Percentiles rank a stretch among this genome's conserved stretches.
Conservation (phyloP, 2,797 vertebrate genomes). For the Danio albolineatus region DNA sequence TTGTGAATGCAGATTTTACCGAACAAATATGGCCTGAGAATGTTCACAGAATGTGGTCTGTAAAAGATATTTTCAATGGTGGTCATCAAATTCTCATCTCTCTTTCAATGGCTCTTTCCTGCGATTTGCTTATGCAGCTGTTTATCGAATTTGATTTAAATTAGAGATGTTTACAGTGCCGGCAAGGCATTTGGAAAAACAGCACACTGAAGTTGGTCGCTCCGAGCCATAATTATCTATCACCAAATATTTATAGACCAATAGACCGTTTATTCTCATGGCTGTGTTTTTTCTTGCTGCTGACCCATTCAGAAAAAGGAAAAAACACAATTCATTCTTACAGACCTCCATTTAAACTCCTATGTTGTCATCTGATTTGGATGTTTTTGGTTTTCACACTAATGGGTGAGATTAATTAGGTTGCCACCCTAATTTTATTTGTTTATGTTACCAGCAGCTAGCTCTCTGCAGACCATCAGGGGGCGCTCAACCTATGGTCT, state of each 20-base stretch:
- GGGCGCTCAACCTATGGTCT: too few species aligned
- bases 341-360: conserved; percentile 66
- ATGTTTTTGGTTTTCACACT: neutral
- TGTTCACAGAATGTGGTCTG: too few species aligned
- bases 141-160: conserved; percentile 74
- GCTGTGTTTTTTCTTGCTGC: conserved; percentile 78
- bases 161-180: conserved; percentile 67
- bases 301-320: conserved; percentile 78
- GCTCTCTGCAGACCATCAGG: too few species aligned
- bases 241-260: conserved; percentile 79
- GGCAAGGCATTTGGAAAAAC: conserved; percentile 70
- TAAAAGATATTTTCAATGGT: conserved; percentile 6
- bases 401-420: neutral
- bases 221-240: conserved; percentile 77
- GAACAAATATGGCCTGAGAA: neutral
- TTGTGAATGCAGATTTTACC: conserved; percentile 6
- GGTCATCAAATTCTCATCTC: conserved; percentile 1
- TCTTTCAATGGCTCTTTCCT: conserved; percentile 57
- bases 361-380: conserved; percentile 59
- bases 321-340: conserved; percentile 69
- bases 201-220: conserved; percentile 68
- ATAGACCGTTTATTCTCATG: conserved; percentile 79
- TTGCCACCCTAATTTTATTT: too few species aligned
- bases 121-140: conserved; percentile 70
- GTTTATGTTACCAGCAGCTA: too few species aligned